Evolutionary conservation across 2,888 invertebrate genomes (phyloP), one percentile per base, ranked within the genome.

Genomic region (Ganaspis brasiliensis): DNA sequence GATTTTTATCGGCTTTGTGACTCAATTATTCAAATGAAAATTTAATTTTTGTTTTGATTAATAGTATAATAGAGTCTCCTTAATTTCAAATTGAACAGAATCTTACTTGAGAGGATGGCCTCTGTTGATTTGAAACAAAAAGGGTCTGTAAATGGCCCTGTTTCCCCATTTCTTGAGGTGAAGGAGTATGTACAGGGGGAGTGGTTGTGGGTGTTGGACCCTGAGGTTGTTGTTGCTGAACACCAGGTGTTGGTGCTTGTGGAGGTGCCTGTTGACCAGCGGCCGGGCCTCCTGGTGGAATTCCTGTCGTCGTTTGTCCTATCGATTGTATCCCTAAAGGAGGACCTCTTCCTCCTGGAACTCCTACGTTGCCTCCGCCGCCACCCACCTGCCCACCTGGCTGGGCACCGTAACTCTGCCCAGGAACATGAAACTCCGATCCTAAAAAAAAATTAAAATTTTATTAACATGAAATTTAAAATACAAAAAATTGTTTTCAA

Each of bases 331-430:
- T 88, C 31, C 88, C 88, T 59, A 91, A 77, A 73, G 88, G 88
- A 79, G 90, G 90, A 77, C 89, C 89, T 86, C 91, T 89, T 55
- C 87, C 89, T 55, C 90, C 89, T 35, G 89, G 87, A 80, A 90
- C 89, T 82, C 89, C 90, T 86, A 91, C 87, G 79, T 86, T 88
- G 82, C 86, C 87, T 81, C 89, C 90, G 75, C 89, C 90, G 77
- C 90, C 91, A 63, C 89, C 91, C 87, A 90, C 91, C 85, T 91
- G 91, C 85, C 89, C 89, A 81, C 90, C 90, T 87, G 89, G 88
- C 85, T 91, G 91, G 87, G 88, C 89, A 79, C 88, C 88, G 89
- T 89, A 91, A 84, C 87, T 91, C 84, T 89, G 90, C 84, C 89
- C 89, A 81, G 89, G 87, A 84, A 90, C 90, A 88, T 91, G 91